Evolutionary conservation across 2,113 vertebrate species (phyloP), one percentile per base, ranked within the genome.

Genomic region (Hemibagrus wyckioides): DNA sequence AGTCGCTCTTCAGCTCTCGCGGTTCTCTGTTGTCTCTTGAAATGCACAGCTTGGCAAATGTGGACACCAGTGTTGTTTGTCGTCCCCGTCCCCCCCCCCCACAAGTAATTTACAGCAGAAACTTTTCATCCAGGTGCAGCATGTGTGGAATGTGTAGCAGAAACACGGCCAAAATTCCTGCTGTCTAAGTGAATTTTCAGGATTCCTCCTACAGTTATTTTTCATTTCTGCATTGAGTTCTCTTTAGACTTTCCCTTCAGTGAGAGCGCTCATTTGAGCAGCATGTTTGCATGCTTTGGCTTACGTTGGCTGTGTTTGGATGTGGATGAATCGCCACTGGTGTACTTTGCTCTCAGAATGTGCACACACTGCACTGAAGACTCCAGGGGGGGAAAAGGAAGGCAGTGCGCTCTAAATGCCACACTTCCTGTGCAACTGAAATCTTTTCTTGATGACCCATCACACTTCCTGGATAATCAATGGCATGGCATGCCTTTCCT

Each of bases 281-380:
- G 39, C 21, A 81, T 80, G 69, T 57, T 59, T 82, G 17, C 36
- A 69, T 56, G 79, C 30, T 48, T 52, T 30, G 61, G 25, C 11
- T 50, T 23, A 77, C 75, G 90, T 91, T 92, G 88, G 89, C 90
- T 91, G 88, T 82, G 89, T 89, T 89, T 88, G 89, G 91, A 91
- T 89, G 85, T 88, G 89, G 77, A 91, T 83, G 88, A 89, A 91
- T 90, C 88, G 80, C 86, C 79, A 88, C 13, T 82, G 54, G 86
- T 93, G 92, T 89, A 91, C 90, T 90, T 93, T 94, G 85, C 63
- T 90, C 4, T 44, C 84, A 88, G 67, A 93, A 94, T 92, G 82
- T 92, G 94, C 93, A 0, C 81, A 89, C 85, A 90, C 89, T 90
- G 93, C 92, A 92, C 50, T 84, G 23, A 21, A 65, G 75, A 88